These are phyloP conservation scores for Pteronotus mesoamericanus DNA, from an alignment of 2,797 vertebrate species.

Conservation along the genomic window DNA sequence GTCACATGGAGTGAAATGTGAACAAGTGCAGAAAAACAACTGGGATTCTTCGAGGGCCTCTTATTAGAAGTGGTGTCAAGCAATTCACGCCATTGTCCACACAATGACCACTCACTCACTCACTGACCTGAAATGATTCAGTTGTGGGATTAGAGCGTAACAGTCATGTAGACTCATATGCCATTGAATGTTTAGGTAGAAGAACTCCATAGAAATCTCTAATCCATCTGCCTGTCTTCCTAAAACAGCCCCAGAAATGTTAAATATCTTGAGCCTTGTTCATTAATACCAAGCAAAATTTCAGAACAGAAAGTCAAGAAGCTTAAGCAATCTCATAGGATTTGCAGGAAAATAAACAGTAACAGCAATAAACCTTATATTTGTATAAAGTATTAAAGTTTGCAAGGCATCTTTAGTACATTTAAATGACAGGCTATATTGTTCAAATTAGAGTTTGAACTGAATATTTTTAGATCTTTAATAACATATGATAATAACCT, in stretches of 20 bases:
- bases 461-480: slow-evolving; percentile 20
- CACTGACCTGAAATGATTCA: slow-evolving; percentile 16
- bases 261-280: background rate
- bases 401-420: background rate
- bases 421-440: background rate
- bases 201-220: background rate
- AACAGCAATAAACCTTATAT: background rate
- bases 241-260: background rate
- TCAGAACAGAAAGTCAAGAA: background rate
- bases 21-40: slow-evolving; percentile 3
- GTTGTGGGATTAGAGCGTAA: background rate
- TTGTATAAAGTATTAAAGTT: background rate
- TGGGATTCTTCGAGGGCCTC: slow-evolving; percentile 43
- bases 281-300: background rate
- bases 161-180: background rate
- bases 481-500: background rate
- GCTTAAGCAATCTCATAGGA: background rate
- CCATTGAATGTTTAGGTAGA: background rate
- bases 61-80: slow-evolving; percentile 56
- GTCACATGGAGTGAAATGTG: background rate
- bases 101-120: background rate
- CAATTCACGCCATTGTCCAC: background rate
- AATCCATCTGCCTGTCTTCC: background rate
- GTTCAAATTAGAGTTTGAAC: slow-evolving; percentile 31
- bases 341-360: background rate